These are phyloP conservation scores for Corythaixoides concolor DNA, from an alignment of 2,113 vertebrate genomes.

Conservation along the genomic window DNA sequence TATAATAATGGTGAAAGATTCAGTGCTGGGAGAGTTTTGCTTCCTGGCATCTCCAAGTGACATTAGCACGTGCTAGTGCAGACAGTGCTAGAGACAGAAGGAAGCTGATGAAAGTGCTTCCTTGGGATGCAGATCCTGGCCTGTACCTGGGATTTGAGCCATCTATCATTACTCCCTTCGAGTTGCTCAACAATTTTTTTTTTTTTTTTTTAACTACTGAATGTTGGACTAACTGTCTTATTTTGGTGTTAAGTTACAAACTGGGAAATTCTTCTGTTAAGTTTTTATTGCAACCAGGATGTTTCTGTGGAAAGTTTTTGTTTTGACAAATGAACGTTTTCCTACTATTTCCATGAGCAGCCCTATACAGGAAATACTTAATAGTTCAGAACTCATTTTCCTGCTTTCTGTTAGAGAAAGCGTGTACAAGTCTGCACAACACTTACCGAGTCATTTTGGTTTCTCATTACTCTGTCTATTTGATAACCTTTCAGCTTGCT, in stretches of 20 bases:
- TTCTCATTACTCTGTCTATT: background rate
- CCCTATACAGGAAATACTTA: background rate
- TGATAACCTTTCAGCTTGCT: background rate
- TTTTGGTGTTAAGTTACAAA: background rate
- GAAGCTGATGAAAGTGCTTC: background rate
- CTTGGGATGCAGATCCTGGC: background rate
- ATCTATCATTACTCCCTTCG: background rate
- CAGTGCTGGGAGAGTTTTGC: background rate
- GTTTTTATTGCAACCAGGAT: background rate
- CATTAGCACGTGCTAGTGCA: background rate
- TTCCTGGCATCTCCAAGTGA: background rate
- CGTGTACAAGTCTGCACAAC: background rate
- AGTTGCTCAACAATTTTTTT: background rate
- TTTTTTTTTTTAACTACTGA: too few species aligned
- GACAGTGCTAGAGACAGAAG: background rate
- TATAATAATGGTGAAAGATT: background rate
- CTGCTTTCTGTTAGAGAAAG: background rate
- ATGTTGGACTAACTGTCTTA: background rate
- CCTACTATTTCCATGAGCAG: background rate
- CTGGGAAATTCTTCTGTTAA: background rate
- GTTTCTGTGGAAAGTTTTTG: background rate
- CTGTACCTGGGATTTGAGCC: background rate
- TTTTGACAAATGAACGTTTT: background rate
- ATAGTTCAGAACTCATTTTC: background rate
- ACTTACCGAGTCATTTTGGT: background rate